Evolutionary conservation across 23 tunicate genomes (phyloP).

Genomic region (Trididemnum nubilum): DNA sequence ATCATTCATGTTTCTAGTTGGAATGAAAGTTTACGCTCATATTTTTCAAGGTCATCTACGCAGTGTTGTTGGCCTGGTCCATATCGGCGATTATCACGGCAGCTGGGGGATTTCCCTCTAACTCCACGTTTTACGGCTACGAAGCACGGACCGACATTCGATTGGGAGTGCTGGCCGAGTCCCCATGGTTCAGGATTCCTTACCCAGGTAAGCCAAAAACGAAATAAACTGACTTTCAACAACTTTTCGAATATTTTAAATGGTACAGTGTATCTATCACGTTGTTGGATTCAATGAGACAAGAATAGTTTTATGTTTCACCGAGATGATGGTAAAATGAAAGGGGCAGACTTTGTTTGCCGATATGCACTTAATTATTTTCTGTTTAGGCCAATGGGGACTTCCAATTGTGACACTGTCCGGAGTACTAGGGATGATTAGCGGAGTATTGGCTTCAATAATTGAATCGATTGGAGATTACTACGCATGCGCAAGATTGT

Average conservation of each 20-base stretch:
- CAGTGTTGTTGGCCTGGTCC: slow-evolving; percentile 60
- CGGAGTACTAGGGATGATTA: slow-evolving; percentile 81
- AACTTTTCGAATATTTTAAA: no score
- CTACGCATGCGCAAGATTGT: slow-evolving; percentile 86
- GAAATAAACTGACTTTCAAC: no score
- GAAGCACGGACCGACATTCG: slow-evolving; percentile 69
- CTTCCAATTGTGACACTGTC: slow-evolving; percentile 56
- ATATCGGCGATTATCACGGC: slow-evolving; percentile 72
- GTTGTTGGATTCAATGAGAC: no score
- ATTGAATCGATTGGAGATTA: slow-evolving; percentile 87
- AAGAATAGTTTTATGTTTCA: no score
- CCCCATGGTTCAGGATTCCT: slow-evolving; percentile 84
- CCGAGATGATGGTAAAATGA: no score
- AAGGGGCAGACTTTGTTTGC: no score
- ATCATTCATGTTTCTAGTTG: no score
- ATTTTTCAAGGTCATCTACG: slow-evolving; percentile 75
- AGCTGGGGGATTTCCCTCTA: slow-evolving; percentile 60
- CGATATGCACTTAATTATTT: no score
- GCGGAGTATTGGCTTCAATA: slow-evolving; percentile 85
- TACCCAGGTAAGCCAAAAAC: slow-evolving; percentile 92
- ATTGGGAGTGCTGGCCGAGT: slow-evolving; percentile 48
- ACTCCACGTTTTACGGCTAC: slow-evolving; percentile 47
- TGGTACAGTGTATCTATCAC: no score
- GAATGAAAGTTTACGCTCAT: no score
- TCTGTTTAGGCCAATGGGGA: slow-evolving; percentile 92